These are phyloP conservation scores for Brenthis hecate DNA, from an alignment of 2,888 invertebrate genomes.

Conservation along the genomic window DNA sequence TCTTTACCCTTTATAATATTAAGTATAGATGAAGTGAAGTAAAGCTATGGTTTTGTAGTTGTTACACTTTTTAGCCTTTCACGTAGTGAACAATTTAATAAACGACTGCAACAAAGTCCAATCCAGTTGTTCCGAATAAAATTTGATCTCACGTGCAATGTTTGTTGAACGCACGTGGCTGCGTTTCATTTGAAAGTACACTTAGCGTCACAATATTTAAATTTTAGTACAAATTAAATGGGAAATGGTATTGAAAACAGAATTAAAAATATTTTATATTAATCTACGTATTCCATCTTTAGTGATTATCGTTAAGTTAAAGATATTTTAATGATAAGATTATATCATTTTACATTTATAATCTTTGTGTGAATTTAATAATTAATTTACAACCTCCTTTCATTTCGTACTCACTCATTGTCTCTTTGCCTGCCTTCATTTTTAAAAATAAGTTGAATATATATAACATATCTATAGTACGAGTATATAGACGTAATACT, in stretches of 20 bases:
- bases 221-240: not conserved
- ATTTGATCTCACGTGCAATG: conserved; percentile 22
- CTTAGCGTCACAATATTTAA: not conserved
- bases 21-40: too few species aligned
- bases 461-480: too few species aligned
- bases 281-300: not conserved
- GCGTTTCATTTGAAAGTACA: conserved; percentile 9
- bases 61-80: conserved; percentile 7
- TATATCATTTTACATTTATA: too few species aligned
- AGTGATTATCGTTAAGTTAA: not conserved
- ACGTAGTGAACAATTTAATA: conserved; percentile 10
- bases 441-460: too few species aligned
- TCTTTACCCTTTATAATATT: too few species aligned
- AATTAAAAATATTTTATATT: not conserved
- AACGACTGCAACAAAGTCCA: conserved; percentile 1
- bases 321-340: too few species aligned
- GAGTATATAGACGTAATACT: too few species aligned
- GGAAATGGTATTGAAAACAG: too few species aligned
- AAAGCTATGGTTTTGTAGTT: conserved; percentile 8
- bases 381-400: too few species aligned
- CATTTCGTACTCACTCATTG: too few species aligned
- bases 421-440: too few species aligned
- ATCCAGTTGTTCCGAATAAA: conserved; percentile 17
- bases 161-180: conserved; percentile 15
- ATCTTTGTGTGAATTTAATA: too few species aligned